phyloP scores from a whole-genome alignment of 2,797 vertebrate species.

The Phaenicophaeus curvirostris region DNA sequence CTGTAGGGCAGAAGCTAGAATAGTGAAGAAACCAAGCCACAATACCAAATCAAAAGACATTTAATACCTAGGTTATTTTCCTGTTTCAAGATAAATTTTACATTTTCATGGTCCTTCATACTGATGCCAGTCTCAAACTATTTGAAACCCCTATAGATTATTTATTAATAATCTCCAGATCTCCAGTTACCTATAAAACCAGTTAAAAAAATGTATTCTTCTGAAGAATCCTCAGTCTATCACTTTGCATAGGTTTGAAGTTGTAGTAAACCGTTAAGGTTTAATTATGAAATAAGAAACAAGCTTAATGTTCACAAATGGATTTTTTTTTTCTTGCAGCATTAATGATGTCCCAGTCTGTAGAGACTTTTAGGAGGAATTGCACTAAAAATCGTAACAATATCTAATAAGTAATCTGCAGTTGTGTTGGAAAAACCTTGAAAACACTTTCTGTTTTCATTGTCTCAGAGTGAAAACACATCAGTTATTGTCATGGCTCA shows the following conservation, averaged over 20 bases:
- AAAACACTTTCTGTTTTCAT: neutral
- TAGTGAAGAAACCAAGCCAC: neutral
- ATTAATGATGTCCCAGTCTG: neutral
- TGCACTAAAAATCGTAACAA: neutral
- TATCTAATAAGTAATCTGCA: neutral
- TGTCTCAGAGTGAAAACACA: neutral
- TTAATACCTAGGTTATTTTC: neutral
- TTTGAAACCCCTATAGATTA: neutral
- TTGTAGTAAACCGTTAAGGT: neutral
- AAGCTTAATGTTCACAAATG: neutral
- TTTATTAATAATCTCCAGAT: neutral
- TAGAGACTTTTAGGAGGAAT: neutral
- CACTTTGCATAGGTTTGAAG: neutral
- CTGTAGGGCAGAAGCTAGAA: neutral
- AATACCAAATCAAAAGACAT: neutral
- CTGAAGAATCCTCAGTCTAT: neutral
- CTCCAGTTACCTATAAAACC: neutral
- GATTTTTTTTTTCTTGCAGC: neutral
- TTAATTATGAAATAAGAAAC: neutral
- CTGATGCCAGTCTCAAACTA: neutral
- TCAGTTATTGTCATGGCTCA: neutral
- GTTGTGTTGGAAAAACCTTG: neutral
- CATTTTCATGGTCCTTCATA: neutral
- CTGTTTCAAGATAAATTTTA: neutral
- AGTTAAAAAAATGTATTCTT: neutral